Base-by-base conservation (phyloP, 2,797 vertebrate species). In the Megaceryle alcyon region DNA sequence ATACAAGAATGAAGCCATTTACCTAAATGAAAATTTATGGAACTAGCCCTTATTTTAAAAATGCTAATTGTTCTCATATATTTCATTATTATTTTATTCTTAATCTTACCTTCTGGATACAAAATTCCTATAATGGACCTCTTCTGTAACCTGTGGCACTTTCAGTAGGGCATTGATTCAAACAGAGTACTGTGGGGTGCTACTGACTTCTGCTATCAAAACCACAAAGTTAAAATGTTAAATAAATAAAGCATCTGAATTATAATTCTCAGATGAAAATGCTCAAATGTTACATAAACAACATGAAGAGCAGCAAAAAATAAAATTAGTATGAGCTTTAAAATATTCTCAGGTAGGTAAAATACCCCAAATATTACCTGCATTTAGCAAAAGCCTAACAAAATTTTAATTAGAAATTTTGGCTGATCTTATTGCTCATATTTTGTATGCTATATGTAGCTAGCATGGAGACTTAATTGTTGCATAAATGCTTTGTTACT, bases 401-500 rank as follows among this genome's bases (percentile, higher is more conserved):
- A 54, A 59, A 41, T 37, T 43, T 71, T 80, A 85, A 77, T 95
- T 70, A 21, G 41, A 73, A 79, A 89, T 86, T 65, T 71, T n/a
- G 23, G 39, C 82, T 86, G 56, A 83, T 93, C 48, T 69, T 80
- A 37, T 1, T 77, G 35, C 85, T 92, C 21, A 1, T 46, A 16
- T 57, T 88, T 92, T 87, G 72, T 89, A 77, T 73, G 78, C 79
- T 89, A 0, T 90, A 13, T 92, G 83, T 91, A 92, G 73, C 86
- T 73, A 31, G 82, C 51, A 66, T 64, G 70, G 46, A 79, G 79
- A 73, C 64, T 94, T 94, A 86, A 65, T 46, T 68, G 54, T 89
- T 94, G 94, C 90, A 37, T 84, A 76, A 93, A 80, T 49, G 91
- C 82, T 92, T 94, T 69, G 57, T 84, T 80, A 88, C 80, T 97